Evolutionary conservation across 1,140 invertebrate species (phyloP).

Genomic region (Pseudobourletiella spinata): DNA sequence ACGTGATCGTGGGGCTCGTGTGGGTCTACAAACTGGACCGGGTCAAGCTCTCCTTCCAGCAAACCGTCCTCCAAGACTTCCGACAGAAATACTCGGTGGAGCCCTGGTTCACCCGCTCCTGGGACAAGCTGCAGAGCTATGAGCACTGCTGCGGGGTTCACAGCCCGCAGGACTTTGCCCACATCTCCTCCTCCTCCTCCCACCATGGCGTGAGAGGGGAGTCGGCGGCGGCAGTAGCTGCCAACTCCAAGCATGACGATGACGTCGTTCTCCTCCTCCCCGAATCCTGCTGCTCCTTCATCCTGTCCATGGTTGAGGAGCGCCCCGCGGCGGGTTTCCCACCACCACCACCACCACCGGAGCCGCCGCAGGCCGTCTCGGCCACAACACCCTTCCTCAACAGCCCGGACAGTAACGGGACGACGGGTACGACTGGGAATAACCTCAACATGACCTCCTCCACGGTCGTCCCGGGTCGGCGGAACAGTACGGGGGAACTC

Average conservation of each 20-base stretch:
- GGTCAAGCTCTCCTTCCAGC: constrained; percentile 56
- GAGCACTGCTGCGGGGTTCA: constrained; percentile 63
- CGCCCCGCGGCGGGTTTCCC: neutral
- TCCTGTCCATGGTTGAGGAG: constrained; percentile 12
- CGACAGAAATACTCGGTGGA: constrained; percentile 28
- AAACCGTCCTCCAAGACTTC: constrained; percentile 46
- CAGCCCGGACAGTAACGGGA: neutral
- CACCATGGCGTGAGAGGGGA: too few species aligned
- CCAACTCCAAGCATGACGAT: neutral
- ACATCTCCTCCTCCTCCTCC: constrained; percentile 8
- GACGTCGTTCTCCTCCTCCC: constrained; percentile 11
- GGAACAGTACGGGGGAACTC: neutral
- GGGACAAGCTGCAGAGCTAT: constrained; percentile 27
- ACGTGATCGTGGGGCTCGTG: constrained; percentile 69
- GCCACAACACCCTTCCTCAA: neutral
- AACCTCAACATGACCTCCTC: neutral
- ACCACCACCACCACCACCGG: neutral
- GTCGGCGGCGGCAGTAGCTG: too few species aligned
- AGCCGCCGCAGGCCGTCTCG: neutral
- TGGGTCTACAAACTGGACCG: constrained; percentile 73
- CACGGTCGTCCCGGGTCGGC: neutral
- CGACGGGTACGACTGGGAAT: too few species aligned
- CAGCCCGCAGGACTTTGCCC: constrained; percentile 54
- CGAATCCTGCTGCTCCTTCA: constrained; percentile 29
- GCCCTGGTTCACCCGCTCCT: constrained; percentile 21